A percentile compares a stretch with the other conserved stretches of the same genome.
phyloP scores from a whole-genome alignment of 1,140 invertebrate genomes.

The Lepeophtheirus salmonis region DNA sequence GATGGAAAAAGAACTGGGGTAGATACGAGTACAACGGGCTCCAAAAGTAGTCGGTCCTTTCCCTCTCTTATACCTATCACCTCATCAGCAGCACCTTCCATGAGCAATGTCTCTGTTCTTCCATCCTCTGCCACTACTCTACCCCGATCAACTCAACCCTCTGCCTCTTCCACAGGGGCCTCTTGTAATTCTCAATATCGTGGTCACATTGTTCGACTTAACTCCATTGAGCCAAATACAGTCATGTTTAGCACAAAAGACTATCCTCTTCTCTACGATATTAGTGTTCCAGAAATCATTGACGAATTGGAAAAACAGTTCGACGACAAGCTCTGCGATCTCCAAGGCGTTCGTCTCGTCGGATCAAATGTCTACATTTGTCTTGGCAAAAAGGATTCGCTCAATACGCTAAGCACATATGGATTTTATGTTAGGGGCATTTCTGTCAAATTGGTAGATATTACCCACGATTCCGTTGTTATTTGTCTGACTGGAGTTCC shows the following conservation, averaged over 20 bases:
- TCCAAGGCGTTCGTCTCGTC: constrained; percentile 26
- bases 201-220: constrained; percentile 23
- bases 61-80: background rate
- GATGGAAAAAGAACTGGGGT: background rate
- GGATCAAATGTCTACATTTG: constrained; percentile 25
- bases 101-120: background rate
- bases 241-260: constrained; percentile 24
- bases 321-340: constrained; percentile 24
- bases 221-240: constrained; percentile 25
- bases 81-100: background rate
- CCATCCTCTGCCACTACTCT: background rate
- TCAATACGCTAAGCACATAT: constrained; percentile 23
- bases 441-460: constrained; percentile 25
- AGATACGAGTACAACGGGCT: background rate
- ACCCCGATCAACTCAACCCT: background rate
- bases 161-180: background rate
- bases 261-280: constrained; percentile 23
- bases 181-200: constrained; percentile 8
- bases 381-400: constrained; percentile 24
- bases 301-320: constrained; percentile 28
- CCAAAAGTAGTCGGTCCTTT: background rate
- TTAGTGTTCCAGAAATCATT: constrained; percentile 27
- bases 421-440: constrained; percentile 25
- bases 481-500: constrained; percentile 26
- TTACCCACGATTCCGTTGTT: constrained; percentile 25